These are phyloP conservation scores for Hymenopus coronatus DNA, from an alignment of 2,888 invertebrate species.

Conservation along the genomic window DNA sequence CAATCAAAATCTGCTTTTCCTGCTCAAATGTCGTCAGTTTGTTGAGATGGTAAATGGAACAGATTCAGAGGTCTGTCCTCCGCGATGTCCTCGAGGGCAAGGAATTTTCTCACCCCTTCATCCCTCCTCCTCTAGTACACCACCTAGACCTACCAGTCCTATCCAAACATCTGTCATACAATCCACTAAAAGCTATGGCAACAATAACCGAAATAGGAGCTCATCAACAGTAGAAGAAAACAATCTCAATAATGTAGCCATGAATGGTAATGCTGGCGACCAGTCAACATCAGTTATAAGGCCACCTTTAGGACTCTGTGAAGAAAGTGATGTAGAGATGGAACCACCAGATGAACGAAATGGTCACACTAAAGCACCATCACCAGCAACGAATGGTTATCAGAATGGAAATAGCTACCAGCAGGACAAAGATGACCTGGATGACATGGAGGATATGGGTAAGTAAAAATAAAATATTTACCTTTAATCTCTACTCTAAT, in stretches of 20 bases:
- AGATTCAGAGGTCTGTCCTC: conserved; percentile 62
- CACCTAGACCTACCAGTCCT: conserved; percentile 40
- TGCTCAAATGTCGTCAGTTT: conserved; percentile 96
- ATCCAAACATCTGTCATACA: conserved; percentile 66
- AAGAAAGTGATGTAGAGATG: conserved; percentile 57
- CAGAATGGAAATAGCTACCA: conserved; percentile 57
- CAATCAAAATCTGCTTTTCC: conserved; percentile 88
- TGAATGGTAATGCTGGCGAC: conserved; percentile 47
- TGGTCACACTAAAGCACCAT: conserved; percentile 43
- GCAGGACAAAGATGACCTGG: conserved; percentile 58
- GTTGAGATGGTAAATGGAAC: conserved; percentile 97
- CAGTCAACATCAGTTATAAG: conserved; percentile 20
- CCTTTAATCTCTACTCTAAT: neutral
- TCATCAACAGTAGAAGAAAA: conserved; percentile 51
- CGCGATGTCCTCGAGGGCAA: conserved; percentile 45
- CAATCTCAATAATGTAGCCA: conserved; percentile 49
- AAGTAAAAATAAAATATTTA: conserved; percentile 43
- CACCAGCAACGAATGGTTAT: conserved; percentile 51
- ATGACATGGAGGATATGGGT: conserved; percentile 73
- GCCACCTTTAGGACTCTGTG: conserved; percentile 43
- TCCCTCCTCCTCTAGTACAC: conserved; percentile 34
- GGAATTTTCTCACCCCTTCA: conserved; percentile 42
- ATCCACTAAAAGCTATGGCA: conserved; percentile 60
- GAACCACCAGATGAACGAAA: conserved; percentile 47
- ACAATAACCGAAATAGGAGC: conserved; percentile 34